A percentile compares a stretch with the other conserved stretches of the same genome.
phyloP scores from a whole-genome alignment of 2,888 invertebrate genomes.

The Sinotaia quadrata region DNA sequence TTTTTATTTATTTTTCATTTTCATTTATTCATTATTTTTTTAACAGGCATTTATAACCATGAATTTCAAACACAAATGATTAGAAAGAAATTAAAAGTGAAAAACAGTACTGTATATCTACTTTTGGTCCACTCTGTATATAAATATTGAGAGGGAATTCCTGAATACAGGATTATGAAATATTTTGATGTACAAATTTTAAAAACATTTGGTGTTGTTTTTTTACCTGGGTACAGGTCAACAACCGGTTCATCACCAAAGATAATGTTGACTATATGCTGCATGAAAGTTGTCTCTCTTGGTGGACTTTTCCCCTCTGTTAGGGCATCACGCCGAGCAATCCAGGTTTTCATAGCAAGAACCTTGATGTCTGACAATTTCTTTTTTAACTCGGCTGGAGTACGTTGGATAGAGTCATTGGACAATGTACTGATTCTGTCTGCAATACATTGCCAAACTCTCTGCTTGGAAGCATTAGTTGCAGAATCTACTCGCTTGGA shows the following conservation, averaged over 20 bases:
- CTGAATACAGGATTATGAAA: too few relatives aligned
- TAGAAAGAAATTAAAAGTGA: too few relatives aligned
- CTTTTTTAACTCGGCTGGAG: constrained; percentile 1
- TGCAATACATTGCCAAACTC: background rate
- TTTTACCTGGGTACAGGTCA: too few relatives aligned
- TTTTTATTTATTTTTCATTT: too few relatives aligned
- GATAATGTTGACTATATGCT: background rate
- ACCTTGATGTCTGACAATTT: background rate
- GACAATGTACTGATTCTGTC: background rate
- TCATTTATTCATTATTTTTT: too few relatives aligned
- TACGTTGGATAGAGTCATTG: background rate
- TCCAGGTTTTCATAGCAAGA: background rate
- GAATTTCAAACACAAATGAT: too few relatives aligned
- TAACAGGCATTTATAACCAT: too few relatives aligned
- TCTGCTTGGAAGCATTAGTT: background rate
- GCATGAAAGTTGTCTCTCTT: background rate
- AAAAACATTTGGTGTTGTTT: too few relatives aligned
- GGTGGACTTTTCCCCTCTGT: background rate
- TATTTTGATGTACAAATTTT: too few relatives aligned
- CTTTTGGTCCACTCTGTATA: too few relatives aligned
- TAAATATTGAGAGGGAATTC: too few relatives aligned
- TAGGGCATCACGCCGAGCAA: background rate
- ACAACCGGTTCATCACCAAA: background rate
- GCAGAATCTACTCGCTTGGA: background rate
- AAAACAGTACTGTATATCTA: too few relatives aligned